These are phyloP conservation scores for Gallinago paraguaiae DNA, from an alignment of 2,113 vertebrate species.

Conservation along the genomic window DNA sequence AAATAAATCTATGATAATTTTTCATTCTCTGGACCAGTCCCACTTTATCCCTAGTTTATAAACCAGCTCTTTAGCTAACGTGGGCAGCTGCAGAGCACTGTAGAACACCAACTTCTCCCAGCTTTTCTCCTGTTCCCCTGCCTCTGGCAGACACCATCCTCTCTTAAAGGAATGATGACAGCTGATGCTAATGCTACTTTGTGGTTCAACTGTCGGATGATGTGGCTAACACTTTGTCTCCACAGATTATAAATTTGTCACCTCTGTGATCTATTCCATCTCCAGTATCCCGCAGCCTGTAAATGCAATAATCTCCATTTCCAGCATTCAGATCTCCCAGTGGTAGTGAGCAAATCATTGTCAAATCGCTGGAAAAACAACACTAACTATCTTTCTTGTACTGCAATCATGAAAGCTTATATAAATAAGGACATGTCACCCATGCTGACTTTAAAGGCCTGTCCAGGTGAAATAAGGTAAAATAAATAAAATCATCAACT, in stretches of 20 bases:
- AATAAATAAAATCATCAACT: background rate
- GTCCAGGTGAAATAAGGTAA: background rate
- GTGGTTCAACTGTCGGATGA: slow-evolving; percentile 35
- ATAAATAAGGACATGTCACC: background rate
- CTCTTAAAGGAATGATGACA: background rate
- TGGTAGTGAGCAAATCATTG: background rate
- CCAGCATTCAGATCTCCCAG: background rate
- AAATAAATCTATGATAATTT: background rate
- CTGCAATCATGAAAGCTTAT: background rate
- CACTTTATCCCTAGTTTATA: background rate
- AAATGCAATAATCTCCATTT: background rate
- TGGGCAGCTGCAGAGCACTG: background rate
- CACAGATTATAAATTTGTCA: slow-evolving; percentile 38
- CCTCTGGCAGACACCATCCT: background rate
- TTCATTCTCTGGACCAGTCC: background rate
- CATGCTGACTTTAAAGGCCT: background rate
- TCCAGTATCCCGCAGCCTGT: background rate
- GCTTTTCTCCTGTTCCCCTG: background rate
- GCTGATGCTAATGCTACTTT: slow-evolving; percentile 39
- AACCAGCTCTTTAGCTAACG: background rate
- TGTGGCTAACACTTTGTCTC: slow-evolving; percentile 30
- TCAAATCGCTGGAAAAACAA: background rate
- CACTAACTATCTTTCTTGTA: background rate
- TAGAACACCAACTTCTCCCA: background rate
- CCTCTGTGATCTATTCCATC: background rate